These are phyloP conservation scores for Takifugu rubripes DNA, from an alignment of 2,797 vertebrate genomes.

Conservation along the genomic window DNA sequence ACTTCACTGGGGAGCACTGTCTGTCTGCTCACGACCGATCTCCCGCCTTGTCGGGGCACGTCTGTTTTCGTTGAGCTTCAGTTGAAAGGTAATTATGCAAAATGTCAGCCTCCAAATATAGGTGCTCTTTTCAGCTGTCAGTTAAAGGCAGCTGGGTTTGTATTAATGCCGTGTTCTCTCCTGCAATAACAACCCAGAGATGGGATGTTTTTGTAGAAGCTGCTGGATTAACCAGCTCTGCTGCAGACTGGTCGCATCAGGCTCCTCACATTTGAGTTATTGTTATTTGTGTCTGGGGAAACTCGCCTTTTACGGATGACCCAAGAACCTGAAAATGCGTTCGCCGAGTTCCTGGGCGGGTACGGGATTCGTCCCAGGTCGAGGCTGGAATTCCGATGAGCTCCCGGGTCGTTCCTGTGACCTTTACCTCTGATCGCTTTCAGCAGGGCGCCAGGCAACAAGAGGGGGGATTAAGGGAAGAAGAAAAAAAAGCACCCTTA, in stretches of 20 bases:
- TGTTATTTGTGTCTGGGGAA: slow-evolving; percentile 6
- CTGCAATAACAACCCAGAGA: slow-evolving; percentile 33
- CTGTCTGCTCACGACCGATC: slow-evolving; percentile 43
- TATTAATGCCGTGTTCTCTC: slow-evolving; percentile 51
- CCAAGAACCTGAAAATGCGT: background rate
- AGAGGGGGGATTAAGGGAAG: too few species aligned
- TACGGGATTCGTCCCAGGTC: slow-evolving; percentile 1
- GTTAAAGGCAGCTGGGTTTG: slow-evolving; percentile 40
- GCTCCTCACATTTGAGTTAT: background rate
- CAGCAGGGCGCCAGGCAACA: background rate
- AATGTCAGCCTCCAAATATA: slow-evolving; percentile 71
- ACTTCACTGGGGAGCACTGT: slow-evolving; percentile 32
- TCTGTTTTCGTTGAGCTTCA: slow-evolving; percentile 51
- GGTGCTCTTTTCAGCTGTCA: slow-evolving; percentile 64
- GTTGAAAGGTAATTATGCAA: slow-evolving; percentile 69
- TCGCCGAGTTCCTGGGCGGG: background rate
- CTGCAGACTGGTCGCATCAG: slow-evolving; percentile 18
- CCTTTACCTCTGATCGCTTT: slow-evolving; percentile 16
- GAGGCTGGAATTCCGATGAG: slow-evolving; percentile 19
- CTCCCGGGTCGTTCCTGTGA: slow-evolving; percentile 4
- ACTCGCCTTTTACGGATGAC: background rate
- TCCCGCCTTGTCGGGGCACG: slow-evolving; percentile 46
- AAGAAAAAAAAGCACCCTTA: too few species aligned
- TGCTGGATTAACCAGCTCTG: slow-evolving; percentile 25
- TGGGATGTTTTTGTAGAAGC: slow-evolving; percentile 32